These are phyloP conservation scores for Heliconius nattereri DNA, from an alignment of 1,140 invertebrate genomes.

Conservation along the genomic window DNA sequence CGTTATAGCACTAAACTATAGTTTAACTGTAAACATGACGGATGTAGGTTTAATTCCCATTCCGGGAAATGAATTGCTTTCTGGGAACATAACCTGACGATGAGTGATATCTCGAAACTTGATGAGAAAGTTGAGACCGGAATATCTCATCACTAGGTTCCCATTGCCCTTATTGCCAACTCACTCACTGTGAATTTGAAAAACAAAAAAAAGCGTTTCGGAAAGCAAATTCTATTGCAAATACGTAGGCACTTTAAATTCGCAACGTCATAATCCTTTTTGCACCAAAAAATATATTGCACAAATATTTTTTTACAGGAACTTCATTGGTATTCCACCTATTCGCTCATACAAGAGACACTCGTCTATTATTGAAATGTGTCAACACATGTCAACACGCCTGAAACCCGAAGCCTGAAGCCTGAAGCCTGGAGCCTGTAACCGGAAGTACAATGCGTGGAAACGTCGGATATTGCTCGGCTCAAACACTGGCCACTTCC, in stretches of 20 bases:
- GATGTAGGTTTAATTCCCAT: no score
- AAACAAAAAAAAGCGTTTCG: neutral
- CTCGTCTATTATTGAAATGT: slow-evolving; percentile 2
- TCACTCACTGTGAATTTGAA: no score
- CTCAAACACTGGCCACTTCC: slow-evolving; percentile 2
- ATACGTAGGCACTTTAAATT: neutral
- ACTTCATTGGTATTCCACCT: neutral
- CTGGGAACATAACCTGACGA: no score
- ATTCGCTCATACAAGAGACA: slow-evolving; percentile 1
- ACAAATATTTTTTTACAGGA: neutral
- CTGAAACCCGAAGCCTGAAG: neutral
- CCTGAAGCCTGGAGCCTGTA: slow-evolving; percentile 5
- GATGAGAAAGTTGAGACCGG: no score
- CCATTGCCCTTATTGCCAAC: no score
- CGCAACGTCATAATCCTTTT: neutral
- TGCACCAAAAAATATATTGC: neutral
- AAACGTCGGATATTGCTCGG: neutral
- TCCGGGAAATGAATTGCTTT: no score
- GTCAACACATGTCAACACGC: slow-evolving; percentile 3
- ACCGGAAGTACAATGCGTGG: neutral
- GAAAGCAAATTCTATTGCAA: neutral
- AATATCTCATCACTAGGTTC: no score
- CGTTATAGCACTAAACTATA: no score
- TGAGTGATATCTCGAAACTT: no score
- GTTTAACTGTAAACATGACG: no score